Percentiles rank a stretch among this genome's conserved stretches.
phyloP scores from a whole-genome alignment of 2,797 vertebrate genomes.

The Etheostoma nigrum region DNA sequence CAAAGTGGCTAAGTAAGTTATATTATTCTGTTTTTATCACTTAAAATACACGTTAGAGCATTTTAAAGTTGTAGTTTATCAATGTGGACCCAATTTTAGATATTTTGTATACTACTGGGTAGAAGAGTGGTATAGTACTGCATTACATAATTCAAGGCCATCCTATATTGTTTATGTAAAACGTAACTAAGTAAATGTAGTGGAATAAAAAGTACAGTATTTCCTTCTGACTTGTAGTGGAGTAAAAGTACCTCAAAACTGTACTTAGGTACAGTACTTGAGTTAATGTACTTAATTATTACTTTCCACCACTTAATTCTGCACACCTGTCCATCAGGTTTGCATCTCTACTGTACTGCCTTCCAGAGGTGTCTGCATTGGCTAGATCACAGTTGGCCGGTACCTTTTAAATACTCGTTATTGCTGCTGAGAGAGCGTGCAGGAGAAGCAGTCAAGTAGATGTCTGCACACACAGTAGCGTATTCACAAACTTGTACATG shows the following conservation, averaged over 20 bases:
- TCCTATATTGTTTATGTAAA: too few species aligned
- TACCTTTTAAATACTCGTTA: slow-evolving; percentile 14
- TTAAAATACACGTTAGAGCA: neutral
- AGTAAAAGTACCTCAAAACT: too few species aligned
- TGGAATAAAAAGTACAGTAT: too few species aligned
- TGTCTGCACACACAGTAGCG: neutral
- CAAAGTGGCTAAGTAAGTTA: too few species aligned
- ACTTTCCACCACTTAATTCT: neutral
- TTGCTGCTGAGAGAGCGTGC: neutral
- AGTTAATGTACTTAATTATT: too few species aligned
- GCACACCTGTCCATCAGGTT: neutral
- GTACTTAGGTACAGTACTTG: too few species aligned
- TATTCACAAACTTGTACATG: slow-evolving; percentile 17
- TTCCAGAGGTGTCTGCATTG: neutral
- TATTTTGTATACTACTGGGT: neutral
- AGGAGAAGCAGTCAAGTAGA: slow-evolving; percentile 1
- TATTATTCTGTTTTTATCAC: neutral
- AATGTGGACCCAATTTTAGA: neutral
- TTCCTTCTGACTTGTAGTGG: too few species aligned
- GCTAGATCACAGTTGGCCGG: neutral
- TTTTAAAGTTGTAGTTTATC: neutral
- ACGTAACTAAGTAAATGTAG: too few species aligned
- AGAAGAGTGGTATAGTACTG: neutral
- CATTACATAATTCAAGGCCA: neutral
- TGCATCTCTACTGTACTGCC: neutral